A percentile compares a stretch with the other conserved stretches of the same genome.
These are phyloP conservation scores for Platyscapa corneri DNA, from an alignment of 1,140 invertebrate species.

Conservation along the genomic window DNA sequence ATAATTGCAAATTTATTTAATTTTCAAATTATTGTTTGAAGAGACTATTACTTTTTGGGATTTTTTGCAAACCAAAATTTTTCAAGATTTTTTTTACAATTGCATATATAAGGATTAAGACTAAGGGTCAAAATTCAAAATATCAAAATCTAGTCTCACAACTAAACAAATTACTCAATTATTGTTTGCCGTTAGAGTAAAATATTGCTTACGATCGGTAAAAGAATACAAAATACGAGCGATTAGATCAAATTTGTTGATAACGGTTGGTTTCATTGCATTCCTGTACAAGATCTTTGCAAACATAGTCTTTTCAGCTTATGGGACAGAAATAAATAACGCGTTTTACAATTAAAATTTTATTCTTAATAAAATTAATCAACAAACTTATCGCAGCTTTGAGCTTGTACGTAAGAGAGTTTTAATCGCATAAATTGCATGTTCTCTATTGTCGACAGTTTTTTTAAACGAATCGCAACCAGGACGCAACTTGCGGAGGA, in stretches of 20 bases:
- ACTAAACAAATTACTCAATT: no score
- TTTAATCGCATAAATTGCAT: conserved; percentile 69
- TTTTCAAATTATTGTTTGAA: no score
- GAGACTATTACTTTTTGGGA: no score
- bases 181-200: no score
- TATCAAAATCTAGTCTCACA: no score
- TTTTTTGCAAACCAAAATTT: no score
- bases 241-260: conserved; percentile 16
- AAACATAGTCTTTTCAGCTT: conserved; percentile 38
- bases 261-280: conserved; percentile 31
- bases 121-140: no score
- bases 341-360: conserved; percentile 27
- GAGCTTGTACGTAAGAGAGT: conserved; percentile 75
- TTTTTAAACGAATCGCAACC: conserved; percentile 71
- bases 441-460: conserved; percentile 71
- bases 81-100: no score
- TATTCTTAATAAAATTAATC: conserved; percentile 43
- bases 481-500: conserved; percentile 58
- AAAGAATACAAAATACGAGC: no score
- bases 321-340: conserved; percentile 39
- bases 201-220: no score
- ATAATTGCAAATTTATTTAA: no score
- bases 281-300: conserved; percentile 12
- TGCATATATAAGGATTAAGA: no score
- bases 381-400: conserved; percentile 47